phyloP scores from a whole-genome alignment of 2,888 invertebrate genomes.

The Frankliniella intonsa region DNA sequence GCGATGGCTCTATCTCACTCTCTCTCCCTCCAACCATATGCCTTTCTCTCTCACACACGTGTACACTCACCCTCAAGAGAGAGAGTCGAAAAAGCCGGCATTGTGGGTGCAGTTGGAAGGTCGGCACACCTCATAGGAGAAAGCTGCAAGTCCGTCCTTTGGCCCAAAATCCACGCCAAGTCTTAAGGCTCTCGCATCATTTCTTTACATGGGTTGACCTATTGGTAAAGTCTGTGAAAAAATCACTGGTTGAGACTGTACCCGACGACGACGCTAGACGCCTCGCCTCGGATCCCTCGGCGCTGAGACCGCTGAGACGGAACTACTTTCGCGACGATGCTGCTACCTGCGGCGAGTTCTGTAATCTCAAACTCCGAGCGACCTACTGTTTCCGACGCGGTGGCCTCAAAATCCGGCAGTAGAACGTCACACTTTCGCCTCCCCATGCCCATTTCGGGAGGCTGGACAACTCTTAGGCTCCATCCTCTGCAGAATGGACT shows the following conservation, averaged over 20 bases:
- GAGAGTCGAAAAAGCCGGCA: too few species aligned
- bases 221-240: too few species aligned
- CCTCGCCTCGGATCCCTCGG: not conserved
- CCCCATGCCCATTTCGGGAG: not conserved
- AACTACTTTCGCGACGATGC: constrained; percentile 24
- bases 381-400: not conserved
- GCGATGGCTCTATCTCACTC: not conserved
- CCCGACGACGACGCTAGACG: constrained; percentile 7
- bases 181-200: too few species aligned
- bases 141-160: too few species aligned
- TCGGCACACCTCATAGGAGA: too few species aligned
- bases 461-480: too few species aligned
- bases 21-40: not conserved
- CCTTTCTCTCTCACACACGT: not conserved
- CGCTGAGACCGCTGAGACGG: not conserved
- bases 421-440: not conserved
- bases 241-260: not conserved
- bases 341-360: constrained; percentile 3
- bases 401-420: not conserved
- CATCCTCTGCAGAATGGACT: not conserved
- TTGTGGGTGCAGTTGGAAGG: too few species aligned
- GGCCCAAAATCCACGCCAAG: too few species aligned
- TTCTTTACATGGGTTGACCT: too few species aligned
- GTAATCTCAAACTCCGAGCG: not conserved
- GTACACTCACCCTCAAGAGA: too few species aligned